These are phyloP conservation scores for Chaenodraco wilsoni DNA, from an alignment of 2,797 vertebrate species.

Conservation along the genomic window DNA sequence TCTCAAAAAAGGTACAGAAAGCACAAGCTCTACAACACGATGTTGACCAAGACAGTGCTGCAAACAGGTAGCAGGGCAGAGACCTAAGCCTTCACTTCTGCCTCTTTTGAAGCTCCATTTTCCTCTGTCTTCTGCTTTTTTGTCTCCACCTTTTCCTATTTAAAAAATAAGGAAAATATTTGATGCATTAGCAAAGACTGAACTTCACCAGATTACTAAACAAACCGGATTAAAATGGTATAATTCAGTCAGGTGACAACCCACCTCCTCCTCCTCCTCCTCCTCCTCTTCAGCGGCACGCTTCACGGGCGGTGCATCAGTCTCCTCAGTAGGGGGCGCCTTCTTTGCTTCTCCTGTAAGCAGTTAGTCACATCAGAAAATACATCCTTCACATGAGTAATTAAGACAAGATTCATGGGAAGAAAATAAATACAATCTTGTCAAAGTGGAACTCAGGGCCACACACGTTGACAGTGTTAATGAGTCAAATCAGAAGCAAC, in stretches of 20 bases:
- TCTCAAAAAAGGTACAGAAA: constrained; percentile 83
- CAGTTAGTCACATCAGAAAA: constrained; percentile 50
- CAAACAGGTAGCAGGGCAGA: constrained; percentile 63
- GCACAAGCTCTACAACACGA: constrained; percentile 87
- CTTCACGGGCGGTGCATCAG: constrained; percentile 85
- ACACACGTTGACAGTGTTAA: not conserved
- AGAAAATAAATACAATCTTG: not conserved
- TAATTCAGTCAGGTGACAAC: constrained; percentile 24
- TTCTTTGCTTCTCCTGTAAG: constrained; percentile 76
- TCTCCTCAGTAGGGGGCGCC: constrained; percentile 82
- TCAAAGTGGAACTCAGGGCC: not conserved
- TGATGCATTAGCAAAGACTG: constrained; percentile 17
- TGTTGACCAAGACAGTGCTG: constrained; percentile 85
- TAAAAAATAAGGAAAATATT: not conserved
- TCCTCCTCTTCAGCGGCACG: constrained; percentile 85
- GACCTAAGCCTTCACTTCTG: constrained; percentile 84
- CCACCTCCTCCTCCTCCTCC: constrained; percentile 67
- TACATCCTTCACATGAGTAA: constrained; percentile 27
- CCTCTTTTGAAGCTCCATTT: constrained; percentile 87
- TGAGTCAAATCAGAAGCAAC: not conserved
- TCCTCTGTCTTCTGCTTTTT: constrained; percentile 91
- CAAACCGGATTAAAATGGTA: constrained; percentile 1
- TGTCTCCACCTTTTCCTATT: constrained; percentile 84
- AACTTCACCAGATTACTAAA: constrained; percentile 6
- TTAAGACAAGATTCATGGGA: not conserved